phyloP scores from a whole-genome alignment of 37 sponge, comb jelly and placozoan species.

The Oopsacas minuta region DNA sequence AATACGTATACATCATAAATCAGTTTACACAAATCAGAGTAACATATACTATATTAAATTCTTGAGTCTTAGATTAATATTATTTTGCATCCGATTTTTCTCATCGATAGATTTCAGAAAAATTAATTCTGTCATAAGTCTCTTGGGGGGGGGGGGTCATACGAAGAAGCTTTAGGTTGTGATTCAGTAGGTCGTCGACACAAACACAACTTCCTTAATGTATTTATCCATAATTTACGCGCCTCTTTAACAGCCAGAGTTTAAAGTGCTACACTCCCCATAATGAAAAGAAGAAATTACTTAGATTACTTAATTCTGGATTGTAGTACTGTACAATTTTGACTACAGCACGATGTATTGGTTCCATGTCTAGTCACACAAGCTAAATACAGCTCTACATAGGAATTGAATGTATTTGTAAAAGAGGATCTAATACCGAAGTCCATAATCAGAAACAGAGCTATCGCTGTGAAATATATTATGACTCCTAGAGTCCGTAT shows the following conservation, averaged over 20 bases:
- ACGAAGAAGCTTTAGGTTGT: too few species aligned
- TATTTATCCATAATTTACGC: neutral
- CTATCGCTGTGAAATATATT: neutral
- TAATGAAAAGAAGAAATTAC: neutral
- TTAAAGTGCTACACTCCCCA: neutral
- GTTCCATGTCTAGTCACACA: constrained; percentile 7
- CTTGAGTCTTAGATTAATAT: too few species aligned
- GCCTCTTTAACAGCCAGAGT: neutral
- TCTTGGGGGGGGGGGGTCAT: too few species aligned
- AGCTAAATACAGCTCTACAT: neutral
- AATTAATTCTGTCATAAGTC: too few species aligned
- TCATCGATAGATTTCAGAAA: too few species aligned
- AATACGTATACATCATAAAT: too few species aligned
- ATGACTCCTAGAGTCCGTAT: neutral
- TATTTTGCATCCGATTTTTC: too few species aligned
- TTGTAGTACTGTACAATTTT: neutral
- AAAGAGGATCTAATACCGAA: neutral
- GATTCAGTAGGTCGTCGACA: too few species aligned
- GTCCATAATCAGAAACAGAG: neutral
- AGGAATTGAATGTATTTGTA: neutral
- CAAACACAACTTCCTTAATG: neutral
- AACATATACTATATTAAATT: too few species aligned
- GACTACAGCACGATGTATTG: neutral
- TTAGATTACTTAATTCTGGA: neutral
- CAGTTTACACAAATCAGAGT: too few species aligned